These are phyloP conservation scores for Thumatha senex DNA, from an alignment of 2,888 invertebrate genomes.

Conservation along the genomic window DNA sequence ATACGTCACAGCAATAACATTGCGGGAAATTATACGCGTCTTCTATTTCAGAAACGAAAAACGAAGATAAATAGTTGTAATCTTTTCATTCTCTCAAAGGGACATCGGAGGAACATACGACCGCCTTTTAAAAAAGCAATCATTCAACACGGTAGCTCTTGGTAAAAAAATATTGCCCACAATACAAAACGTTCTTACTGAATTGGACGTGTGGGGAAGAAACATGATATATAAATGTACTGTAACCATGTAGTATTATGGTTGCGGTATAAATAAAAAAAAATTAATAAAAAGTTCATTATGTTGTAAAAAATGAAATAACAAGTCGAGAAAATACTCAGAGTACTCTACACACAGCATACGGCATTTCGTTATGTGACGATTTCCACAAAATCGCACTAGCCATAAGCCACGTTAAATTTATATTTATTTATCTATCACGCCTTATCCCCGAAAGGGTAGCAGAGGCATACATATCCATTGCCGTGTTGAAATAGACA, in stretches of 20 bases:
- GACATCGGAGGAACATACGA: constrained; percentile 13
- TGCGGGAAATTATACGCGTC: not conserved
- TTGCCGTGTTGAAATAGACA: no score
- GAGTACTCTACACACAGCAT: no score
- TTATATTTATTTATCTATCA: no score
- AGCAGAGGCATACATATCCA: no score
- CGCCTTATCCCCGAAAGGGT: no score
- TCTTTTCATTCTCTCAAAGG: constrained; percentile 12
- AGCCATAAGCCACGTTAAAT: no score
- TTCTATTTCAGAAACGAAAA: not conserved
- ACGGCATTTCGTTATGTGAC: no score
- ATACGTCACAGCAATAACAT: not conserved
- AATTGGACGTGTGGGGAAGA: constrained; percentile 34
- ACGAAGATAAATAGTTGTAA: constrained; percentile 8
- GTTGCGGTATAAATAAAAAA: not conserved
- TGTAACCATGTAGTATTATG: constrained; percentile 11
- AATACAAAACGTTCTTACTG: constrained; percentile 25
- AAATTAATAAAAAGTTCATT: no score
- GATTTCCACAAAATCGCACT: no score
- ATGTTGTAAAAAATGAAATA: no score
- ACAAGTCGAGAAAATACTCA: no score
- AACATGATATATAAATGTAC: constrained; percentile 25
- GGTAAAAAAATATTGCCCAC: constrained; percentile 43
- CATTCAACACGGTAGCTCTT: constrained; percentile 29
- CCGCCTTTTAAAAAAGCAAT: constrained; percentile 39